Evolutionary conservation across 2,888 invertebrate genomes (phyloP).

Genomic region (Xanthorhoe designata): DNA sequence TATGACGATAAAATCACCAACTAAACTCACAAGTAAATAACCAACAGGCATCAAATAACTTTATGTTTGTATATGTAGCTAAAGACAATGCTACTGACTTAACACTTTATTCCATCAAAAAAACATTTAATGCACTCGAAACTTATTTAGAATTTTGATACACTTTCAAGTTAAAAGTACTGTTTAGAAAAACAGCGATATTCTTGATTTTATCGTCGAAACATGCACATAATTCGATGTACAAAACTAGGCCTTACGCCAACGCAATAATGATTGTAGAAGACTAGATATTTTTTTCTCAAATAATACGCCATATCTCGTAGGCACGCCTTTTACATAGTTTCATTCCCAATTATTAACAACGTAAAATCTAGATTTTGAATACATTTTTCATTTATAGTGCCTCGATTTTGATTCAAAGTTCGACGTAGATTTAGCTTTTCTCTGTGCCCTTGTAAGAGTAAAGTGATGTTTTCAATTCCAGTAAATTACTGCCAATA

Average conservation of each 20-base stretch:
- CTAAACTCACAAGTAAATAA: background rate
- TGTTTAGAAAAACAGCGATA: background rate
- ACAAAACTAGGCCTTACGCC: constrained; percentile 37
- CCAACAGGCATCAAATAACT: background rate
- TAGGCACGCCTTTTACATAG: constrained; percentile 42
- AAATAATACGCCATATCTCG: constrained; percentile 31
- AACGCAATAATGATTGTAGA: constrained; percentile 25
- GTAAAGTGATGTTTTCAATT: constrained; percentile 42
- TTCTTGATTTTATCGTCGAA: constrained; percentile 22
- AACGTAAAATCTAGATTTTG: constrained; percentile 32
- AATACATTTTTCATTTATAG: constrained; percentile 25
- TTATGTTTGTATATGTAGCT: no score
- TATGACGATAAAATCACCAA: constrained; percentile 23
- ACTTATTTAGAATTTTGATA: background rate
- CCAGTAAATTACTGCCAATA: constrained; percentile 43
- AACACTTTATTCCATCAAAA: constrained; percentile 18
- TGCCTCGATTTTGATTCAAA: constrained; percentile 34
- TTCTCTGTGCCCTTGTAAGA: constrained; percentile 43
- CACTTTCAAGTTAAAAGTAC: background rate
- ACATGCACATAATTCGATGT: constrained; percentile 22
- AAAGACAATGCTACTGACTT: constrained; percentile 11
- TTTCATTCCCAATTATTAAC: constrained; percentile 48
- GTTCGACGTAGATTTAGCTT: constrained; percentile 37
- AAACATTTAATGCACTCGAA: background rate
- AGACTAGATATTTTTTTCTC: constrained; percentile 25